These are phyloP conservation scores for Orchestia grillus DNA, from an alignment of 1,140 invertebrate genomes.

Conservation along the genomic window DNA sequence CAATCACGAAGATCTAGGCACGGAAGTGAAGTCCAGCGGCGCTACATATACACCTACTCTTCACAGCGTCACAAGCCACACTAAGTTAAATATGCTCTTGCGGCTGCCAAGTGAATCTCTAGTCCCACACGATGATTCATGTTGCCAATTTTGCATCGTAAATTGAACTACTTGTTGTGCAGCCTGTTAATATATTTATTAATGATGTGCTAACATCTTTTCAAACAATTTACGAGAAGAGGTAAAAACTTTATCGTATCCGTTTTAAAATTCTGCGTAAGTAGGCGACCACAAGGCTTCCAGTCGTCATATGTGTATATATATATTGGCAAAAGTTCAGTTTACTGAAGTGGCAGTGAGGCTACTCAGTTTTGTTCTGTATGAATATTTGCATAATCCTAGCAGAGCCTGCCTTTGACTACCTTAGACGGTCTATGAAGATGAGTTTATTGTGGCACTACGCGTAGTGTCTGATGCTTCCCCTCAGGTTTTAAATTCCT, in stretches of 20 bases:
- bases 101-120: neutral
- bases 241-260: neutral
- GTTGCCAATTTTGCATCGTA: neutral
- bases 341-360: neutral
- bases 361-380: neutral
- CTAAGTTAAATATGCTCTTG: neutral
- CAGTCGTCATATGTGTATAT: neutral
- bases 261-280: neutral
- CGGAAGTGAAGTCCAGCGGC: neutral
- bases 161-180: neutral
- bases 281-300: neutral
- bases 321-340: neutral
- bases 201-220: neutral
- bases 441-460: neutral
- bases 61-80: neutral
- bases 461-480: no score
- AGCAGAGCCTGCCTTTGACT: neutral
- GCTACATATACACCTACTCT: neutral
- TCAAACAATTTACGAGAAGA: neutral
- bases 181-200: neutral
- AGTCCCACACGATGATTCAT: conserved; percentile 7
- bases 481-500: no score
- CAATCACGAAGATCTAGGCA: neutral
- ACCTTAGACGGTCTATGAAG: neutral
- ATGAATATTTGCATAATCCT: neutral